Evolutionary conservation across 2,113 vertebrate species (phyloP), one percentile per base, ranked within the genome.

Genomic region (Coryphaenoides rupestris): DNA sequence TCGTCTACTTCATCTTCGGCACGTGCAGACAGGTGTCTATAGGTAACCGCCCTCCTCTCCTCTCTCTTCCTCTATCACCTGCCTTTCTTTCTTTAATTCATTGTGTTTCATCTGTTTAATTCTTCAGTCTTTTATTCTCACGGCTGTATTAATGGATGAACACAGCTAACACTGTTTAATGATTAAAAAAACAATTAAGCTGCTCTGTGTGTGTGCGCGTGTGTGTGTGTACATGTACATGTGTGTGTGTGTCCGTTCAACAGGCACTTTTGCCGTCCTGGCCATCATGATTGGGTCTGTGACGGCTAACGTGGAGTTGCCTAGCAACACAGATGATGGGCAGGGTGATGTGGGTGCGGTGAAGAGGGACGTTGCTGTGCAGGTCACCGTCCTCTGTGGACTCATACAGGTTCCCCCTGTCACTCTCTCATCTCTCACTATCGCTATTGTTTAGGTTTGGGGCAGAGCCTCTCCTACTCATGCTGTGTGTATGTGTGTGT

Each of bases 21-120:
- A 95, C 94, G 0, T 98, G 95, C 19, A 91, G 90, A 47, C 96
- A 98, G 79, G 91, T 95, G 78, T 98, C 96, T 0, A 88, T 98
- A 21, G 95, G 96, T 98, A 65, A 94, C 87, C 24, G 4, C 22
- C 12, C 17, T 53, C 24, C 26, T 45, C 40, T 6, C 40, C 40
- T 6, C 13, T 13, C 5, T 45, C 40, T 6, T 45, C 14, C 28
- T 15, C 40, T 53, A 64, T n/a, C n/a, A n/a, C 50, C 5, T 33
- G 21, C 23, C 46, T 17, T 9, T 26, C 16, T 6, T 0, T 62
- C 4, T 12, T 28, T 61, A 53, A n/a, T n/a, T n/a, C n/a, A n/a
- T n/a, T n/a, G n/a, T n/a, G n/a, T n/a, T n/a, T n/a, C n/a, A n/a
- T n/a, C n/a, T n/a, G n/a, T n/a, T n/a, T n/a, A n/a, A n/a, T n/a